Evolutionary conservation across 2,888 invertebrate genomes (phyloP).

Genomic region (Heliconius erato): DNA sequence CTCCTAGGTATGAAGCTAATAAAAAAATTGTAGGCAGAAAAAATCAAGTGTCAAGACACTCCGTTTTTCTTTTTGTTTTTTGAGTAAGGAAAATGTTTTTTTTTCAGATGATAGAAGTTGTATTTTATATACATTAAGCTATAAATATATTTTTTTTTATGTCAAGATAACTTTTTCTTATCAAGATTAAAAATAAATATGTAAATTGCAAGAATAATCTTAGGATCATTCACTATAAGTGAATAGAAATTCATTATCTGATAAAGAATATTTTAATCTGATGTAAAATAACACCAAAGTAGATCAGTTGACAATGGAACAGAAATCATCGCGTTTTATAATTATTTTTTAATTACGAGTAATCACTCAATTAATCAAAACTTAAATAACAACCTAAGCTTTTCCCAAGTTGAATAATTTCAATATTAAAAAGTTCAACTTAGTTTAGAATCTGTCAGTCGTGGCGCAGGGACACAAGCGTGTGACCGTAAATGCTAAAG

Average conservation of each 20-base stretch:
- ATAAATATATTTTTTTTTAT: neutral
- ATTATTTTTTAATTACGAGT: no score
- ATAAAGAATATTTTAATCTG: neutral
- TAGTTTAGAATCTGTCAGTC: no score
- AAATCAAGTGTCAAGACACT: no score
- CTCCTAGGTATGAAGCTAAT: no score
- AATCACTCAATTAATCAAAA: no score
- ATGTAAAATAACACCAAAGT: neutral
- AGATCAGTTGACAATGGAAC: neutral
- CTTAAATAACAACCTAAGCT: no score
- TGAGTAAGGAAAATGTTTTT: neutral
- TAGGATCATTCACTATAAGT: neutral
- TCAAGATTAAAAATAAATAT: conserved; percentile 26
- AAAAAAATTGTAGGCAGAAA: no score
- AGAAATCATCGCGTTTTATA: neutral
- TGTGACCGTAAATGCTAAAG: no score
- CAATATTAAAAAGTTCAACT: no score
- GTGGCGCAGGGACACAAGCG: no score
- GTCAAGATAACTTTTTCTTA: neutral
- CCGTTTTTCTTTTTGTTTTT: neutral
- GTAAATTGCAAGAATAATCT: conserved; percentile 20
- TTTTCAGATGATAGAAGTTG: neutral
- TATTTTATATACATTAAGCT: neutral
- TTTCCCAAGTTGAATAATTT: no score
- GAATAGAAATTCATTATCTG: neutral